These are phyloP conservation scores for Dinomys branickii DNA, from an alignment of 2,113 vertebrate species.

Conservation along the genomic window DNA sequence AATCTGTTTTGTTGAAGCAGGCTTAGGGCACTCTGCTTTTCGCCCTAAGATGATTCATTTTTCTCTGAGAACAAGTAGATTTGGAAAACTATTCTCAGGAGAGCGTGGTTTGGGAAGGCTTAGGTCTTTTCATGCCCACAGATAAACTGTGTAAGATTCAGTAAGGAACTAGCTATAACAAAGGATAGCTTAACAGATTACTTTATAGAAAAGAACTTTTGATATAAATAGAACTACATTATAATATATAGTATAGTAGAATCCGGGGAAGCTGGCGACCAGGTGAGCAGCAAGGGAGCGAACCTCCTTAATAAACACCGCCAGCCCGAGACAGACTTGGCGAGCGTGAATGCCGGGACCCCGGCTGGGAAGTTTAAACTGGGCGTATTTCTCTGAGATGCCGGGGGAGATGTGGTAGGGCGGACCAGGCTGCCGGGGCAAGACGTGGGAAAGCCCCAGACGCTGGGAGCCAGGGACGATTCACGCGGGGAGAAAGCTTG, in stretches of 20 bases:
- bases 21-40: background rate
- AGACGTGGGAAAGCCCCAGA: too few relatives aligned
- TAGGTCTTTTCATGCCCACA: background rate
- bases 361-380: too few relatives aligned
- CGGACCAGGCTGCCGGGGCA: too few relatives aligned
- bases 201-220: background rate
- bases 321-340: too few relatives aligned
- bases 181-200: slow-evolving; percentile 1
- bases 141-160: slow-evolving; percentile 9
- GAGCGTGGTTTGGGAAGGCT: slow-evolving; percentile 4
- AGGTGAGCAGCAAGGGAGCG: too few relatives aligned
- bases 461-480: too few relatives aligned
- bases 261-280: too few relatives aligned
- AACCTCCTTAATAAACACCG: too few relatives aligned
- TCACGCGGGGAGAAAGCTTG: too few relatives aligned
- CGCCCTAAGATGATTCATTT: background rate
- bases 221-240: background rate
- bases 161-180: background rate
- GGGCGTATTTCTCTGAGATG: too few relatives aligned
- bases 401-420: too few relatives aligned
- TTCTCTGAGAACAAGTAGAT: background rate
- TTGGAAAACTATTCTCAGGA: background rate
- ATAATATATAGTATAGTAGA: background rate
- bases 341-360: too few relatives aligned
- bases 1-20: background rate